Conservation (phyloP, 2,113 vertebrate genomes). For the Paramisgurnus dabryanus region DNA sequence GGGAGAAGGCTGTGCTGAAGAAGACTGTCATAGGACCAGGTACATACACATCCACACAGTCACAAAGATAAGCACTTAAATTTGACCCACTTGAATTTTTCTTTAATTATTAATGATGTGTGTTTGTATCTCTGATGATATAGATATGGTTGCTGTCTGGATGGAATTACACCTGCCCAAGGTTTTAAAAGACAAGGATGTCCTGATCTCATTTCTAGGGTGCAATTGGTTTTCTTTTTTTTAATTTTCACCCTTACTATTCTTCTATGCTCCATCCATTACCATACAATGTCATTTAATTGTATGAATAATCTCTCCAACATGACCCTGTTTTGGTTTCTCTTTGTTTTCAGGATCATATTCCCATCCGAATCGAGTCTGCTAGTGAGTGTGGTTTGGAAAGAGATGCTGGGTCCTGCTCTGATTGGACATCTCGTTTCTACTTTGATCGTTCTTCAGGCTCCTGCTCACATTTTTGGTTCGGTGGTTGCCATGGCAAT, state of each 20-base stretch:
- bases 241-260: not conserved
- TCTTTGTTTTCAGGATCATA: slow-evolving; percentile 32
- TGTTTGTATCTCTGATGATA: not conserved
- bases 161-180: slow-evolving; percentile 80
- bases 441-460: slow-evolving; percentile 76
- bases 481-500: slow-evolving; percentile 87
- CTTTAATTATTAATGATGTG: not conserved
- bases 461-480: slow-evolving; percentile 90
- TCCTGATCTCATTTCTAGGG: slow-evolving; percentile 54
- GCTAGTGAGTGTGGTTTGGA: slow-evolving; percentile 76
- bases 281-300: not conserved
- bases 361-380: slow-evolving; percentile 57
- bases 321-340: slow-evolving; percentile 15
- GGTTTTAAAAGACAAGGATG: slow-evolving; percentile 82
- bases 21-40: slow-evolving; percentile 79
- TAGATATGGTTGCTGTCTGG: slow-evolving; percentile 89
- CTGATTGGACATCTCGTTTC: slow-evolving; percentile 82
- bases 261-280: not conserved
- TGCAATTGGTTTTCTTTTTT: not conserved
- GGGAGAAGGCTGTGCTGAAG: slow-evolving; percentile 76
- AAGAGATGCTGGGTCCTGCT: slow-evolving; percentile 81
- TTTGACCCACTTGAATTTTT: not conserved
- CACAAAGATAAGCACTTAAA: not conserved
- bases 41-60: slow-evolving; percentile 50
- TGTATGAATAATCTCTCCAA: not conserved